Base-by-base conservation (phyloP, 1,140 invertebrate genomes). In the Plectrocnemia conspersa region DNA sequence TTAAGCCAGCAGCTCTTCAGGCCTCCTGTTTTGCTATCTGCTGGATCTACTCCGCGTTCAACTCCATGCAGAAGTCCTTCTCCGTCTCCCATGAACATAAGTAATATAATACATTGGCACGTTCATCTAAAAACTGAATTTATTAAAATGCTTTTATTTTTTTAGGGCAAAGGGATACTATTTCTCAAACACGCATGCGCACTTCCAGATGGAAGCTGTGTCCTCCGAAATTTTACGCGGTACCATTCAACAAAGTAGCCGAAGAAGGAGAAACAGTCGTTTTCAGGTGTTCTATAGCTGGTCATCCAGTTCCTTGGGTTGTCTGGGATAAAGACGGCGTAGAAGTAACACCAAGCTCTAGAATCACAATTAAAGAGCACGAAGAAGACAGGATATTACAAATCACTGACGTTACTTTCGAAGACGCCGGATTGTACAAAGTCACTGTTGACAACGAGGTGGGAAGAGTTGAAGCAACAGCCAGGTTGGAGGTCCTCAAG, bases 171-270 rank as follows among this genome's bases (percentile, higher is more conserved):
- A 50, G 59, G 24, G 59, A 61, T 23, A 24, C 38, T 4, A 29
- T 56, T 9, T 57, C 59, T 0, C 59, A 49, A 9, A 35, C 54
- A 16, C 50, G 44, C 16, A 25, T 35, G 27, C 44, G 59, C 2
- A 36, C 33, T 6, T 54, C 54, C 10, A 23, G 58, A n/a, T 61
- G 58, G 58, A 56, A 52, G 15, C 21, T 58, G 24, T 41, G 52
- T n/a, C 54, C 86, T 1, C 88, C 89, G 0, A 89, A 89, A 69
- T 93, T 95, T 72, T 88, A 91, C 68, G 86, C 89, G 16, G 84
- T 91, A 52, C 91, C 91, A 1, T 88, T 89, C 65, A 90, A 91
- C 66, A 81, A 85, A 38, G 81, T 91, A 4, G 88, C 82, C 0
- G 85, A 91, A 65, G 85, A 89, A 69, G 89, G 89, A 6, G 87